These are phyloP conservation scores for Manacus vitellinus DNA, from an alignment of 2,113 vertebrate species.

Conservation along the genomic window DNA sequence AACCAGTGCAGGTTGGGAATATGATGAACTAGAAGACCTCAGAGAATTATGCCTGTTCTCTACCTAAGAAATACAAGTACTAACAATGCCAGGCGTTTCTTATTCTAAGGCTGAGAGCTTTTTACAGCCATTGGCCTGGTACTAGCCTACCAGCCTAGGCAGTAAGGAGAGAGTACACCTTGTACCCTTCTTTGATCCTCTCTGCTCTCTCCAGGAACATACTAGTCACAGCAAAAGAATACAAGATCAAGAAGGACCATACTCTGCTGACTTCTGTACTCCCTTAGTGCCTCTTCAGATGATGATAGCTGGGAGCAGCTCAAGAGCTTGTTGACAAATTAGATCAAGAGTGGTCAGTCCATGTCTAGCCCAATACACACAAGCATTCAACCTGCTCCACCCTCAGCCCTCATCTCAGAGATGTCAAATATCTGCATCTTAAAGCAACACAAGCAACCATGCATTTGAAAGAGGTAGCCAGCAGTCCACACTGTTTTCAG, in stretches of 20 bases:
- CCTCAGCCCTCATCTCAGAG: not conserved
- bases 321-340: not conserved
- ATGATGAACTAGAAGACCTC: not conserved
- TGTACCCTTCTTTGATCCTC: not conserved
- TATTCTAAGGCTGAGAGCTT: not conserved
- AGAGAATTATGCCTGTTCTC: not conserved
- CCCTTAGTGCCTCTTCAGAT: not conserved
- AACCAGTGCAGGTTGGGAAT: fast-evolving
- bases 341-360: not conserved
- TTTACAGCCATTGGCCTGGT: not conserved
- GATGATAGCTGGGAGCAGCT: not conserved
- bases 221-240: not conserved
- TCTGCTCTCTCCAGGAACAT: not conserved
- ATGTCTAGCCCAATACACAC: not conserved
- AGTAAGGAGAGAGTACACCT: not conserved
- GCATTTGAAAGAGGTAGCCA: not conserved
- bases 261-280: not conserved
- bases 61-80: not conserved
- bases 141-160: not conserved
- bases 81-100: not conserved
- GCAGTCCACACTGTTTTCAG: not conserved
- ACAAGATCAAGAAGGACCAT: not conserved
- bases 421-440: not conserved
- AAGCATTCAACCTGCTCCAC: not conserved
- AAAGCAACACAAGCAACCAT: not conserved